Conservation (phyloP, 2,888 invertebrate species). For the Parochlus steinenii region DNA sequence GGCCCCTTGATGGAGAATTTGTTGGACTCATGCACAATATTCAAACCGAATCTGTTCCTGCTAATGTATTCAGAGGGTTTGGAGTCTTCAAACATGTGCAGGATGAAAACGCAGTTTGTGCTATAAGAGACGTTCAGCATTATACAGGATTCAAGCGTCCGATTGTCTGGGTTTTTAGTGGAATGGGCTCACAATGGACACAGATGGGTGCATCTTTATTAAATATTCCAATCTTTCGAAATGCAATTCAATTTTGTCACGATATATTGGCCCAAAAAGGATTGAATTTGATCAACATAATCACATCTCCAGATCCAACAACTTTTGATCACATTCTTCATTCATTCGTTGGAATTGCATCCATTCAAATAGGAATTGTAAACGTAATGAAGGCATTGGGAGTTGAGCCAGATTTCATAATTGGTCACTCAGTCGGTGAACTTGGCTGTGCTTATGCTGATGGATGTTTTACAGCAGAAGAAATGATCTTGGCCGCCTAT, state of each 20-base stretch:
- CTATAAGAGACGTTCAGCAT: constrained; percentile 38
- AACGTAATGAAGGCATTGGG: constrained; percentile 44
- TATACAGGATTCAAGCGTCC: constrained; percentile 47
- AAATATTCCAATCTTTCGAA: constrained; percentile 52
- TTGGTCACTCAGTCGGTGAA: constrained; percentile 90
- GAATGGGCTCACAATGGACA: constrained; percentile 81
- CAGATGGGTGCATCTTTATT: constrained; percentile 67
- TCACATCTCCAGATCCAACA: constrained; percentile 41
- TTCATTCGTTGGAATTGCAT: constrained; percentile 59
- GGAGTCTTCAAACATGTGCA: constrained; percentile 29
- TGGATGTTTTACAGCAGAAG: constrained; percentile 71
- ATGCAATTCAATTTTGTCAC: constrained; percentile 46
- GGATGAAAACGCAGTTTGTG: constrained; percentile 16
- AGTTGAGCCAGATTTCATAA: constrained; percentile 52
- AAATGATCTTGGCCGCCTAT: constrained; percentile 72
- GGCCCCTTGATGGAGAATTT: constrained; percentile 37
- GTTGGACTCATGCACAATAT: constrained; percentile 36
- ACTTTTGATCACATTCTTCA: constrained; percentile 47
- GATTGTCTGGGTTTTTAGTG: constrained; percentile 80
- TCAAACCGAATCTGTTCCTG: constrained; percentile 33
- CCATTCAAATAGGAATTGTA: constrained; percentile 43
- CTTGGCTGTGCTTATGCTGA: constrained; percentile 92
- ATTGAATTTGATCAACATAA: constrained; percentile 43
- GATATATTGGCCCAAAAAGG: constrained; percentile 39
- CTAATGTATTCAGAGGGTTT: constrained; percentile 55